A percentile compares a stretch with the other conserved stretches of the same genome.
Conservation (phyloP, 2,888 invertebrate genomes). For the Mamestra brassicae region DNA sequence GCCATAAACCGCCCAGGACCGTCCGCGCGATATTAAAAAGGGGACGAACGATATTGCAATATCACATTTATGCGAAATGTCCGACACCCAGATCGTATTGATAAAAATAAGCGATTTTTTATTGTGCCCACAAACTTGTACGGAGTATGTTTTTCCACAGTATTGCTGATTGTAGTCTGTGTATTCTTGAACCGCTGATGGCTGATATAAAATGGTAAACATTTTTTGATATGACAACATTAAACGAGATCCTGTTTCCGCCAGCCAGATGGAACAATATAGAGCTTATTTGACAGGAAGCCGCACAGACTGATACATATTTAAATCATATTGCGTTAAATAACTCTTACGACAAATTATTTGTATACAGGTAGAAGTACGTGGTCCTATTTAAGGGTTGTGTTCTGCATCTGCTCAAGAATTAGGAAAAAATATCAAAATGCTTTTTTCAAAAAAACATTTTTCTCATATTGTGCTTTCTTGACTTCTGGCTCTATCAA, state of each 20-base stretch:
- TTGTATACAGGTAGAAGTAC: too few relatives aligned
- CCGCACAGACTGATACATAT: slow-evolving; percentile 19
- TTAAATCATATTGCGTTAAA: background rate
- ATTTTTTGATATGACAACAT: slow-evolving; percentile 47
- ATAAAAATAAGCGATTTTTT: slow-evolving; percentile 91
- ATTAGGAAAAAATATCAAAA: background rate
- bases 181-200: slow-evolving; percentile 61
- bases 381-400: too few relatives aligned
- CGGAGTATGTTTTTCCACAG: slow-evolving; percentile 72
- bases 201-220: slow-evolving; percentile 55
- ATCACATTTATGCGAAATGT: slow-evolving; percentile 91
- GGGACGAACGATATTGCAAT: slow-evolving; percentile 91
- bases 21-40: slow-evolving; percentile 91
- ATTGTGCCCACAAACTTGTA: slow-evolving; percentile 85
- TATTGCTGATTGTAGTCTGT: slow-evolving; percentile 72
- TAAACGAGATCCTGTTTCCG: slow-evolving; percentile 40
- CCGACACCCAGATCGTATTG: slow-evolving; percentile 91
- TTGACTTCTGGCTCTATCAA: background rate
- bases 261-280: slow-evolving; percentile 25
- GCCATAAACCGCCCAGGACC: slow-evolving; percentile 89
- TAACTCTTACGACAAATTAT: background rate
- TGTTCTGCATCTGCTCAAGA: too few relatives aligned
- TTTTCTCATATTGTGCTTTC: background rate
- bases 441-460: too few relatives aligned
- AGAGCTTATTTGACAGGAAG: slow-evolving; percentile 26